A percentile compares a stretch with the other conserved stretches of the same genome.
phyloP scores from a whole-genome alignment of 2,113 vertebrate genomes.

The Mesembrinibis cayennensis region DNA sequence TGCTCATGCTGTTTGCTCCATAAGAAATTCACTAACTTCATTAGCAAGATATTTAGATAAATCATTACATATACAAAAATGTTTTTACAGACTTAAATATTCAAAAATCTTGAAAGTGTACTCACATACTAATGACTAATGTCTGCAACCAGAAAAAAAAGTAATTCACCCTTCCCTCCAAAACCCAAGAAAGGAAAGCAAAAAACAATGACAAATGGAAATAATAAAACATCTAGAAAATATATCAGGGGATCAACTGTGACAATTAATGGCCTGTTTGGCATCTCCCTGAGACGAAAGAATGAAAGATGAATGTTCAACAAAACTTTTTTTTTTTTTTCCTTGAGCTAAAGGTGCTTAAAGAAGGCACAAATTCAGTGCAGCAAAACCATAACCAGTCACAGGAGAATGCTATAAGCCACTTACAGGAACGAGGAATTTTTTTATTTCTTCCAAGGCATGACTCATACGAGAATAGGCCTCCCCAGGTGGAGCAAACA shows the following conservation, averaged over 20 bases:
- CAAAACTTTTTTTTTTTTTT: background rate
- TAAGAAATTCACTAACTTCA: background rate
- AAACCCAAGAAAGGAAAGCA: background rate
- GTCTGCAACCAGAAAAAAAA: background rate
- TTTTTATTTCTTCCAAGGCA: constrained; percentile 98
- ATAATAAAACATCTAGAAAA: background rate
- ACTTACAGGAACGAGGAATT: constrained; percentile 99
- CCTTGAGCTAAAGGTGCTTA: background rate
- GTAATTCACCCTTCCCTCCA: background rate
- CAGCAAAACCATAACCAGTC: background rate
- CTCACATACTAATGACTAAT: background rate
- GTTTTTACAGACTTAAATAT: background rate
- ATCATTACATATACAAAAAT: background rate
- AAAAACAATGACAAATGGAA: background rate
- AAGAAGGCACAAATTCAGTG: background rate
- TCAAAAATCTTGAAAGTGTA: background rate
- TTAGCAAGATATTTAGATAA: background rate
- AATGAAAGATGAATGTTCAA: background rate
- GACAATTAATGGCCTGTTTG: background rate
- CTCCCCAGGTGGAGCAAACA: constrained; percentile 97
- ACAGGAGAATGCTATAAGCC: constrained; percentile 22
- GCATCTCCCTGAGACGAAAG: background rate
- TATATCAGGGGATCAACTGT: background rate
- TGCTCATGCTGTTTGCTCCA: background rate
- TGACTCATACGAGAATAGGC: constrained; percentile 99